Evolutionary conservation across 2,888 invertebrate species (phyloP).

Genomic region (Geotrupes spiniger): DNA sequence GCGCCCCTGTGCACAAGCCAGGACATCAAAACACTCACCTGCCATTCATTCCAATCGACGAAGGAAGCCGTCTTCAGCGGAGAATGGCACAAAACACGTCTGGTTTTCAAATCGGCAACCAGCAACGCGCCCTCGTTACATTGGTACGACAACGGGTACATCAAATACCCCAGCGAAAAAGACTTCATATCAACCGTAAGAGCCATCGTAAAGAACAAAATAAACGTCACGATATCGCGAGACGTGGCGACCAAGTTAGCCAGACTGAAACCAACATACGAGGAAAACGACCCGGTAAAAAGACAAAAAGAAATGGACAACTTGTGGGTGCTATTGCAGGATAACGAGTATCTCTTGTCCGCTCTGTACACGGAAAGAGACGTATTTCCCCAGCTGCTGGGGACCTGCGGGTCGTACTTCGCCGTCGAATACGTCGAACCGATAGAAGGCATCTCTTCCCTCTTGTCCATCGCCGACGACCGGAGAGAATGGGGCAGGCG

Average conservation of each 20-base stretch:
- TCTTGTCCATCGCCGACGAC: slow-evolving; percentile 54
- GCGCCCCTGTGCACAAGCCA: slow-evolving; percentile 57
- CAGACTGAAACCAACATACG: slow-evolving; percentile 50
- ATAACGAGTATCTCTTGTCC: slow-evolving; percentile 65
- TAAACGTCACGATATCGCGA: slow-evolving; percentile 55
- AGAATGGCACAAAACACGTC: slow-evolving; percentile 56
- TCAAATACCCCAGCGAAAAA: slow-evolving; percentile 54
- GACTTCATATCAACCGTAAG: slow-evolving; percentile 55
- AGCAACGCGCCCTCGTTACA: slow-evolving; percentile 48
- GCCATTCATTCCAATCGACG: slow-evolving; percentile 60
- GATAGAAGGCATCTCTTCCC: slow-evolving; percentile 54
- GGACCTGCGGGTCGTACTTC: slow-evolving; percentile 66
- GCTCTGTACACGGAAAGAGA: slow-evolving; percentile 58
- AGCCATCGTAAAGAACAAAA: slow-evolving; percentile 53
- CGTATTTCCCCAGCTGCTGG: slow-evolving; percentile 63
- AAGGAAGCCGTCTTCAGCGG: slow-evolving; percentile 63
- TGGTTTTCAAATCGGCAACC: slow-evolving; percentile 59
- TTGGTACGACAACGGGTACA: slow-evolving; percentile 50
- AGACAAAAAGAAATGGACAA: slow-evolving; percentile 58
- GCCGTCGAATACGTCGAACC: slow-evolving; percentile 63
- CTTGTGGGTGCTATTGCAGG: slow-evolving; percentile 62
- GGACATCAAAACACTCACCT: slow-evolving; percentile 56
- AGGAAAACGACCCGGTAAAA: slow-evolving; percentile 45
- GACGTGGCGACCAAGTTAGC: slow-evolving; percentile 53
- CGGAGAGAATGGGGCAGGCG: slow-evolving; percentile 58